Evolutionary conservation across 2,797 vertebrate species (phyloP), one percentile per base, ranked within the genome.

Genomic region (Arctocebus calabarensis): DNA sequence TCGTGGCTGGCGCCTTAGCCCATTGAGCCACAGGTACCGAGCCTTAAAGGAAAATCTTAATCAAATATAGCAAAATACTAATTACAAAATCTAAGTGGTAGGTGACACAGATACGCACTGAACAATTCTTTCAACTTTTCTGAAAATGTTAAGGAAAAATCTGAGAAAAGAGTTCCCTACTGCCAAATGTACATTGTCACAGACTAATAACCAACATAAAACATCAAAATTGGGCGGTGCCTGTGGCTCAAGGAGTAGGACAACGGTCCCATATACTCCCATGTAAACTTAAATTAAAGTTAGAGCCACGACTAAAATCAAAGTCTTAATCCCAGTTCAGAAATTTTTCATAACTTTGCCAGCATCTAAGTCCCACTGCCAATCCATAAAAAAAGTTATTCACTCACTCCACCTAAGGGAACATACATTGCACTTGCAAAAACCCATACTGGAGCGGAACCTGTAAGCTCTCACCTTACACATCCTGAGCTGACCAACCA

Each of bases 381-480:
- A 74, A 81, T 14, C 11, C 43, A 74, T 86, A 34, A 81, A 74
- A 94, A 90, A 89, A 90, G 57, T 55, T 10, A 91, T 43, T 68
- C 32, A 70, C n/a, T 68, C 40, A 70, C n/a, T 43, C 43, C 64
- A 68, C 23, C 3, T 66, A 84, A 55, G 9, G 55, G 37, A 86
- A 55, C 32, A 57, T 55, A 29, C 23, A 23, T 34, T 90, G 27
- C 52, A 40, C 23, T 79, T 79, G 55, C 73, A 85, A 85, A 70
- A 78, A 89, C 23, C 37, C 57, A 43, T n/a, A 37, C 23, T 64
- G 10, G 16, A 52, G 23, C 29, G 55, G 29, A 43, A 17, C 74
- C 66, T 57, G 4, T 79, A 90, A 81, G 45, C 55, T 57, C 19
- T 86, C 20, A 71, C 55, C n/a, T 34, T 40, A 78, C 10, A 40